These are phyloP conservation scores for Isichthys henryi DNA, from an alignment of 2,113 vertebrate species.

Conservation along the genomic window DNA sequence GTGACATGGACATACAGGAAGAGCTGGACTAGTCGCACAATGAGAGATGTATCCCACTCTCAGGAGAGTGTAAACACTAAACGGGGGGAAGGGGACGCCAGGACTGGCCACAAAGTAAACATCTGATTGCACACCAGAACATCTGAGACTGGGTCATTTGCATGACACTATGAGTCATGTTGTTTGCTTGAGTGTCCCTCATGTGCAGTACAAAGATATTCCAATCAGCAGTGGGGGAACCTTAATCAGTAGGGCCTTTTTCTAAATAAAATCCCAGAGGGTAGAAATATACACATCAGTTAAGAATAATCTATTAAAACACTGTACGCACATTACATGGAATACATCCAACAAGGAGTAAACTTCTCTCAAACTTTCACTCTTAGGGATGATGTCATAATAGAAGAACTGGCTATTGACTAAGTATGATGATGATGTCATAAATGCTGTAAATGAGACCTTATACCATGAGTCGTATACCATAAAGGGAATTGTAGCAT, in stretches of 20 bases:
- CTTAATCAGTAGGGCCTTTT: not conserved
- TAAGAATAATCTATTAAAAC: not conserved
- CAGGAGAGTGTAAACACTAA: not conserved
- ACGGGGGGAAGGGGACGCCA: not conserved
- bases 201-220: not conserved
- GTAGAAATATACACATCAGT: not conserved
- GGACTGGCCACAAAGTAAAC: not conserved
- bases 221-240: not conserved
- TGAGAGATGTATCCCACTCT: not conserved
- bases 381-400: not conserved
- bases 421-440: not conserved
- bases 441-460: not conserved
- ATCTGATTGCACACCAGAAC: constrained; percentile 1
- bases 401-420: not conserved
- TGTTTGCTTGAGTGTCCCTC: not conserved
- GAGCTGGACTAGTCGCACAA: not conserved
- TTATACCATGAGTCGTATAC: not conserved
- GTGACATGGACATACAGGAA: not conserved
- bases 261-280: not conserved
- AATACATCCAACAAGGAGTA: not conserved
- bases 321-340: not conserved
- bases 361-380: not conserved
- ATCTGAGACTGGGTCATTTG: not conserved
- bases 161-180: not conserved
- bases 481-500: not conserved